Evolutionary conservation across 1,140 invertebrate genomes (phyloP), one percentile per base, ranked within the genome.

Genomic region (Plectrocnemia conspersa): DNA sequence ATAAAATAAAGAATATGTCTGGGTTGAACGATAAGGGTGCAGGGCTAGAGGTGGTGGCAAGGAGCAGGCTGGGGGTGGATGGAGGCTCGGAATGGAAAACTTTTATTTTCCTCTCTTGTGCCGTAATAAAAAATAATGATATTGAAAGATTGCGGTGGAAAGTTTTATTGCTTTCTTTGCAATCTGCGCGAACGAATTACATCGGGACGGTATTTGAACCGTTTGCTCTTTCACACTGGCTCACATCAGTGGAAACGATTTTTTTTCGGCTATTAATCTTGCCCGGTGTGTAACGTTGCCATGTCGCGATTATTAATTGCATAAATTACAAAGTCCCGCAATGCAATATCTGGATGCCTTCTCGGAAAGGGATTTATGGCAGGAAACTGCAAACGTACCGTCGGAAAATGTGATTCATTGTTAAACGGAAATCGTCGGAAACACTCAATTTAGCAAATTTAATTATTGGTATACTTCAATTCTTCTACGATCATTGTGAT

Each of bases 51-150:
- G 19, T 19, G 41, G 45, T 5, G 24, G 27, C 6, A 10, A 32
- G 25, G 52, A 16, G 21, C 29, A 23, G 41, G 44, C 16, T 11
- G 40, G 18, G 18, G 18, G 29, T 25, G 40, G n/a, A 18, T 13
- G 15, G 41, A 27, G 16, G 54, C 19, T 6, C 15, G 25, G 15
- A 47, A 42, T 38, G 46, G 19, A 46, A 59, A 59, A 59, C 58
- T 59, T 50, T 59, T 59, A 59, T 59, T 59, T 59, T 59, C 57
- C 46, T 59, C 52, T 55, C 58, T 54, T 54, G 42, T 49, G 58
- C 52, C 36, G 57, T 54, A 59, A 59, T 59, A 59, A 59, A 59
- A 59, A 59, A 59, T 59, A 59, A 59, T 59, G 58, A 59, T 59
- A 59, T 59, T 53, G 58, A 59, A 59, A 59, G 58, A 59, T 59